phyloP scores from a whole-genome alignment of 2,797 vertebrate species.

The Glyptemys insculpta region DNA sequence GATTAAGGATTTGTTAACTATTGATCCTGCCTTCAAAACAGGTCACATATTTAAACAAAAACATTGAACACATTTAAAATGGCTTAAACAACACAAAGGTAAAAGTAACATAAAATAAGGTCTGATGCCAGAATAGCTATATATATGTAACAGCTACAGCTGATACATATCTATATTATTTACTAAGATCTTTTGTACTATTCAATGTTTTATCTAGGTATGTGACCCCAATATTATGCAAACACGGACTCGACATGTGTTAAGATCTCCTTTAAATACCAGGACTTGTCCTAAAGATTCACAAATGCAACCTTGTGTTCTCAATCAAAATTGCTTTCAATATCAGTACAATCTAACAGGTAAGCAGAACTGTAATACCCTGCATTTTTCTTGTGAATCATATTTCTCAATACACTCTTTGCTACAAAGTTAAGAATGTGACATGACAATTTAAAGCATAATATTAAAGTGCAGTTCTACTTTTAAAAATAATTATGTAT shows the following conservation, averaged over 20 bases:
- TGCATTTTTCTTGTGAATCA: no score
- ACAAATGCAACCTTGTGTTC: slow-evolving; percentile 89
- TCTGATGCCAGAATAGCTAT: rapidly evolving
- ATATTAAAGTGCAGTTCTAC: background rate
- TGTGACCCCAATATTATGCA: slow-evolving; percentile 86
- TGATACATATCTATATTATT: background rate
- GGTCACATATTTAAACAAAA: background rate
- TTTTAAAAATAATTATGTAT: background rate
- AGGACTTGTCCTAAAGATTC: slow-evolving; percentile 87
- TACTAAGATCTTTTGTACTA: background rate
- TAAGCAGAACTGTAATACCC: slow-evolving; percentile 60
- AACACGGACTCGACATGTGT: slow-evolving; percentile 87
- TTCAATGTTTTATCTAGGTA: slow-evolving; percentile 78
- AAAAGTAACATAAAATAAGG: rapidly evolving
- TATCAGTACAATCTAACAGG: slow-evolving; percentile 93
- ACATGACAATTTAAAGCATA: background rate
- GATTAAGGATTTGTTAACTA: background rate
- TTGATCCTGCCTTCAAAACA: background rate
- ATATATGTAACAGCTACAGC: background rate
- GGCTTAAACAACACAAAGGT: background rate
- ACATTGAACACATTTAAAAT: background rate
- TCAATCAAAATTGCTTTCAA: slow-evolving; percentile 94
- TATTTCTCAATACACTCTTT: background rate
- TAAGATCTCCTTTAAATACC: slow-evolving; percentile 83
- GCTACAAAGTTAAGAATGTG: background rate